Evolutionary conservation across 2,888 invertebrate species (phyloP).

Genomic region (Eupithecia subfuscata): DNA sequence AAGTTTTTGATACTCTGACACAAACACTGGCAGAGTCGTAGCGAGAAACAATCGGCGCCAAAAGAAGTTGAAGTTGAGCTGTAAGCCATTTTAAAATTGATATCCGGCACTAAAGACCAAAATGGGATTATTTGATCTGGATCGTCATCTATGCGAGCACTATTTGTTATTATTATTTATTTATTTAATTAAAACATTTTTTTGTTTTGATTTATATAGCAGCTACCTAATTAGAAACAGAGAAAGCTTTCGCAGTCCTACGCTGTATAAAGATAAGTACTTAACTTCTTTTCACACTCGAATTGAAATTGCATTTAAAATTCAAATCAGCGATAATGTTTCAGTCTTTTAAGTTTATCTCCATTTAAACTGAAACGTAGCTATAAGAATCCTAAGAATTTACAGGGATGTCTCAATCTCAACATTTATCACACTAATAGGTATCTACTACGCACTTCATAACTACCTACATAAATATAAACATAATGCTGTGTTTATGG

Average conservation of each 20-base stretch:
- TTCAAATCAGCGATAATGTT: background rate
- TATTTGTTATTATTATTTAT: no score
- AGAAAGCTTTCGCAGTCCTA: background rate
- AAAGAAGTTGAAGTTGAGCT: no score
- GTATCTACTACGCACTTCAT: background rate
- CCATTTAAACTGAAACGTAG: background rate
- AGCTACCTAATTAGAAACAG: background rate
- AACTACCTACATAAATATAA: conserved; percentile 1
- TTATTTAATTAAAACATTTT: background rate
- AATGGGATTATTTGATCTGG: background rate
- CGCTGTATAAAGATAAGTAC: background rate
- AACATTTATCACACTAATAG: background rate
- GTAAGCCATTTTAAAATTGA: background rate
- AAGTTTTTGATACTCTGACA: no score
- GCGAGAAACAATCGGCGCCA: no score
- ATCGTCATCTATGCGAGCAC: no score
- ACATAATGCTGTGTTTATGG: background rate
- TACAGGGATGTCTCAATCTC: background rate
- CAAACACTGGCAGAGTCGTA: no score
- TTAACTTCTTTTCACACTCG: background rate
- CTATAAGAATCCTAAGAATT: background rate
- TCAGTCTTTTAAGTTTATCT: background rate
- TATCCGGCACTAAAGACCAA: background rate
- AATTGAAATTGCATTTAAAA: background rate
- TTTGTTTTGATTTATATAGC: background rate